Evolutionary conservation across 1,140 invertebrate genomes (phyloP).

Genomic region (Anthonomus grandis): DNA sequence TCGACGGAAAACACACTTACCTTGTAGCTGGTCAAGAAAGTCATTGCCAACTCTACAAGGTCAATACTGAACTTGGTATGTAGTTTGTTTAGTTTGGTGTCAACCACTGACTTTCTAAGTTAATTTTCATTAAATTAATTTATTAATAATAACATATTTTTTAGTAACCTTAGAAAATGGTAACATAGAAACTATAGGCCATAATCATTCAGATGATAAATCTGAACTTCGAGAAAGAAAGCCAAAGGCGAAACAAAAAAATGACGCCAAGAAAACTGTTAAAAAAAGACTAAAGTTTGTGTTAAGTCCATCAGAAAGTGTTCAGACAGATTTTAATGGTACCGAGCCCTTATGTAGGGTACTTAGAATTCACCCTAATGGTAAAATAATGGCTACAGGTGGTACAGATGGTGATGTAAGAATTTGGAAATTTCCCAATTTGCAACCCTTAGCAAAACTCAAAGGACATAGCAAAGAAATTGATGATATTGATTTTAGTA

Average conservation of each 20-base stretch:
- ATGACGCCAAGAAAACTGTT: constrained; percentile 53
- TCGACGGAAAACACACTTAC: constrained; percentile 65
- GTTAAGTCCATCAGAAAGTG: constrained; percentile 69
- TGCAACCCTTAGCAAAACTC: constrained; percentile 66
- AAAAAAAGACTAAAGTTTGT: constrained; percentile 66
- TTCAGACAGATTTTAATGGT: constrained; percentile 75
- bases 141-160: neutral
- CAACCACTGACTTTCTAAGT: neutral
- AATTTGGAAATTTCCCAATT: constrained; percentile 84
- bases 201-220: constrained; percentile 46
- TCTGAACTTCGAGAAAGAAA: constrained; percentile 50
- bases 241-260: constrained; percentile 40
- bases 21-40: constrained; percentile 89
- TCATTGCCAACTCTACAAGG: constrained; percentile 83
- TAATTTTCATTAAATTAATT: neutral
- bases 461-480: constrained; percentile 77
- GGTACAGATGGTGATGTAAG: constrained; percentile 85
- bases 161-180: constrained; percentile 44
- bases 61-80: constrained; percentile 65
- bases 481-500: constrained; percentile 88
- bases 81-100: neutral
- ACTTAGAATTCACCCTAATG: constrained; percentile 72
- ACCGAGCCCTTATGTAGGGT: constrained; percentile 82
- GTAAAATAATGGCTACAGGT: constrained; percentile 79
- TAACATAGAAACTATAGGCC: constrained; percentile 47